These are phyloP conservation scores for Drosophila borealis DNA, from an alignment of 2,888 invertebrate genomes.

Conservation along the genomic window DNA sequence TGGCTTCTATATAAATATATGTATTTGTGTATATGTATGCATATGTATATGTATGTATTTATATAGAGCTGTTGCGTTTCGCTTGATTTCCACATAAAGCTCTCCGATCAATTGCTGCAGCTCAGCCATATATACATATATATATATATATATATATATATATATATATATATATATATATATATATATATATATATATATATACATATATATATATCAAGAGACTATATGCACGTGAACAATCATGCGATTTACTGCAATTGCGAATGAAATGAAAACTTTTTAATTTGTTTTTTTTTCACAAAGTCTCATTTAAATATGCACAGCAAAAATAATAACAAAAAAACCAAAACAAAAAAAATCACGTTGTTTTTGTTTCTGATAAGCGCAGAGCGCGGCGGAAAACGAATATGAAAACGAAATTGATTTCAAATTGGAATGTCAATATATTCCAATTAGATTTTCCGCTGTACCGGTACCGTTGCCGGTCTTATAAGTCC, in stretches of 20 bases:
- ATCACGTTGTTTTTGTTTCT: background rate
- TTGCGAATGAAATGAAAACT: conserved; percentile 1
- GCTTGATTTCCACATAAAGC: conserved; percentile 32
- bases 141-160: conserved; percentile 2
- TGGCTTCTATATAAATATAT: conserved; percentile 18
- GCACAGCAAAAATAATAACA: conserved; percentile 16
- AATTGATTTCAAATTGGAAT: conserved; percentile 8
- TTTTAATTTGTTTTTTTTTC: background rate
- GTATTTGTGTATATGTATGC: background rate
- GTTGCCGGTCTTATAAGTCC: conserved; percentile 18
- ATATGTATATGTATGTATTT: conserved; percentile 1
- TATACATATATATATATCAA: too few relatives aligned
- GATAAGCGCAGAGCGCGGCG: conserved; percentile 29
- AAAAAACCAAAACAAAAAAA: conserved; percentile 11
- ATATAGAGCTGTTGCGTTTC: conserved; percentile 6
- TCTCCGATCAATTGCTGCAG: conserved; percentile 25
- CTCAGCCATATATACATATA: conserved; percentile 7
- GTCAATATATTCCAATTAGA: background rate
- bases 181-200: conserved; percentile 2
- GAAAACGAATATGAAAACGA: conserved; percentile 11
- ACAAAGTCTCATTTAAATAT: conserved; percentile 11
- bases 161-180: conserved; percentile 4
- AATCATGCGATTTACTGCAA: conserved; percentile 21
- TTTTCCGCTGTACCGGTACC: conserved; percentile 6
- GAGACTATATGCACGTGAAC: conserved; percentile 19